Base-by-base conservation (phyloP, 2,888 invertebrate species). In the Tetranychus piercei region DNA sequence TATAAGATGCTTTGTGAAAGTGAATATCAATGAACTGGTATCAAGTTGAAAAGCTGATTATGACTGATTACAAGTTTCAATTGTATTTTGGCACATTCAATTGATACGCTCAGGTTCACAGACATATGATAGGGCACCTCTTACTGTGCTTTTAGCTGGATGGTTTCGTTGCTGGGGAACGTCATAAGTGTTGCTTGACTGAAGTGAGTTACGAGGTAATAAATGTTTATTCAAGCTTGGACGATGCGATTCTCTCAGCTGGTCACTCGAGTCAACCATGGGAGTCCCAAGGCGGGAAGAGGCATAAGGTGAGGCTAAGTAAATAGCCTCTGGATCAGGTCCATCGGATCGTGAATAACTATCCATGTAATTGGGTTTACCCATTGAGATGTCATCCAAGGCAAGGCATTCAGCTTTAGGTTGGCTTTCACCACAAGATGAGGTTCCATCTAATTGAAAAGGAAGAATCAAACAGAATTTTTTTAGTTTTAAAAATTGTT, bases 331-430 rank as follows among this genome's bases (percentile, higher is more conserved):
- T 23, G 20, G 22, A 23, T 44, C 71, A 15, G 18, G 71, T 18
- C 44, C 34, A 18, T 34, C 71, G 9, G 34, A 34, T n/a, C n/a
- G n/a, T 44, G 34, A 18, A 44, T 71, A 44, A n/a, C 23, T 8
- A 71, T 71, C 71, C 43, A 71, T 71, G 71, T 22, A 71, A 71
- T 71, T 43, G 3, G 23, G 23, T 71, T 71, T 71, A 18, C 44
- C 34, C n/a, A 43, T 15, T 34, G 34, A n/a, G 15, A 71, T 71
- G n/a, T 71, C 71, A 44, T 44, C 44, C 71, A 71, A 20, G n/a
- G 71, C 34, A 71, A 43, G 44, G 34, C 71, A 71, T 43, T 71
- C 71, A 71, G 67, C 9, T 67, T 67, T 67, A 22, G 67, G 67
- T 22, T 67, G 67, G 9, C 20, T 22, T 67, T 67, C 67, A 22